Conservation (phyloP, 2,797 vertebrate genomes). For the Malacoctenus gilli region DNA sequence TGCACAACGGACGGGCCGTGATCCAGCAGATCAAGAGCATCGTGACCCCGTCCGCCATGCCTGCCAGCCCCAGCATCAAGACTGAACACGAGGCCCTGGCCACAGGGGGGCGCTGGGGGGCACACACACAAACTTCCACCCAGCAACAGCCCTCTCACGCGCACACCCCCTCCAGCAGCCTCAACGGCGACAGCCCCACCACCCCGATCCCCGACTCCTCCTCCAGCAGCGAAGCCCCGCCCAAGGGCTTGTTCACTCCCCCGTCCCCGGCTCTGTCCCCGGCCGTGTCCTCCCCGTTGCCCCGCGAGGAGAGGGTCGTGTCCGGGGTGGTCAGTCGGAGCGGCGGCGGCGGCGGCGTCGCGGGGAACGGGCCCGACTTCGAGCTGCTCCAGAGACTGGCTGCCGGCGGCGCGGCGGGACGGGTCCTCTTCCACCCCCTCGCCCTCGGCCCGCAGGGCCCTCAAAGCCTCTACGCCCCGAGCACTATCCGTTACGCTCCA, state of each 20-base stretch:
- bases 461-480: constrained; percentile 87
- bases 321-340: constrained; percentile 62
- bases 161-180: constrained; percentile 76
- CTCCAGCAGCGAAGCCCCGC: constrained; percentile 74
- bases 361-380: constrained; percentile 73
- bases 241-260: constrained; percentile 79
- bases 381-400: constrained; percentile 85
- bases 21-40: constrained; percentile 85
- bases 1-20: constrained; percentile 81
- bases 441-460: constrained; percentile 82
- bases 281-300: constrained; percentile 79
- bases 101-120: constrained; percentile 70
- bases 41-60: constrained; percentile 67
- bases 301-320: constrained; percentile 75
- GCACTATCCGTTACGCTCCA: constrained; percentile 90
- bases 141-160: constrained; percentile 68
- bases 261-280: constrained; percentile 81
- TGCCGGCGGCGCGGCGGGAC: constrained; percentile 81
- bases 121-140: constrained; percentile 64
- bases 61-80: constrained; percentile 79
- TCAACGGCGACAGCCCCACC: constrained; percentile 80
- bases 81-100: constrained; percentile 79
- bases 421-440: constrained; percentile 86
- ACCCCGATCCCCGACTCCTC: constrained; percentile 80
- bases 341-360: constrained; percentile 41